Evolutionary conservation across 2,888 invertebrate species (phyloP).

Genomic region (Cataglyphis rosenhaueri): DNA sequence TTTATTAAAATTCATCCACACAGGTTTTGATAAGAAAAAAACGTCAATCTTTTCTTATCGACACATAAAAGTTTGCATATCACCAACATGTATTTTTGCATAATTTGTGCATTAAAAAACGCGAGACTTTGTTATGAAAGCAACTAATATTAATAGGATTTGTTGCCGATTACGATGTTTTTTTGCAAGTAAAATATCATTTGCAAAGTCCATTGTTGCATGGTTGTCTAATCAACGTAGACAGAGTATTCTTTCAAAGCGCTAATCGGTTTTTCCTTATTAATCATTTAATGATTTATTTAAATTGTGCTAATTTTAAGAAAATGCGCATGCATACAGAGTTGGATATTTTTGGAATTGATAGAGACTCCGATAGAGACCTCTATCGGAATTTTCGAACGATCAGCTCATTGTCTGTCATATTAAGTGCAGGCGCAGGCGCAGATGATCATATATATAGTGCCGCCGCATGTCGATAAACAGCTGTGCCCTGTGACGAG

Average conservation of each 20-base stretch:
- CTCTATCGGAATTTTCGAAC: background rate
- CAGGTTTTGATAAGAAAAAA: background rate
- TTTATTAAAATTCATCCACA: background rate
- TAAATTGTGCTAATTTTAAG: background rate
- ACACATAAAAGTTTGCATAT: background rate
- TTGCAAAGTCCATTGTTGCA: background rate
- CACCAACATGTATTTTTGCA: background rate
- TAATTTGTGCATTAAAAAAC: background rate
- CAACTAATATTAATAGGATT: no score
- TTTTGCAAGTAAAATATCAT: background rate
- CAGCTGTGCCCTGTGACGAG: background rate
- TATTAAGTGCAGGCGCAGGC: background rate
- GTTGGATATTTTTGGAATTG: background rate
- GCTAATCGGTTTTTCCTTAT: background rate
- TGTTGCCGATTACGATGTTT: no score
- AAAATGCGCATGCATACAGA: background rate
- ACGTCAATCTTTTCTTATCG: background rate
- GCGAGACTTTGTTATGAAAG: background rate
- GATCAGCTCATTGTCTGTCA: background rate
- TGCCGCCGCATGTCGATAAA: background rate
- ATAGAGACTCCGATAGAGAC: background rate
- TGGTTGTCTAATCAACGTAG: background rate
- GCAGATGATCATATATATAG: background rate
- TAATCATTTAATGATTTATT: slow-evolving; percentile 4
- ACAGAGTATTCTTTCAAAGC: background rate